Conservation (phyloP, 2,797 vertebrate genomes). For the Galaxias olidus region DNA sequence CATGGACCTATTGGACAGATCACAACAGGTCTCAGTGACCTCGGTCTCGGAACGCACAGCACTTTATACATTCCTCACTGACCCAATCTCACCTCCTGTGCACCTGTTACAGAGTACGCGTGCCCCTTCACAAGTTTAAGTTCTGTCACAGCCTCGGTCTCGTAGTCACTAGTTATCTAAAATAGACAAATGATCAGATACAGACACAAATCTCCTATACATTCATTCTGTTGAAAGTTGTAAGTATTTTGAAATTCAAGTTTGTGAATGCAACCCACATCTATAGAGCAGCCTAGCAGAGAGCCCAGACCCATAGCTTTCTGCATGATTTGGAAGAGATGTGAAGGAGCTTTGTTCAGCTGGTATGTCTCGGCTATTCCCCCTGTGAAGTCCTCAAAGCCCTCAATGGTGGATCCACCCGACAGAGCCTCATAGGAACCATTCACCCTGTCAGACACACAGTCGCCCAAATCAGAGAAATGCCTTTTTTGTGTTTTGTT, state of each 20-base stretch:
- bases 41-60: no score
- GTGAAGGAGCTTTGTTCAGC: slow-evolving; percentile 71
- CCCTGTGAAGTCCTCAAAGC: slow-evolving; percentile 93
- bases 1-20: slow-evolving; percentile 73
- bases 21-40: no score
- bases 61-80: no score
- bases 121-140: slow-evolving; percentile 80
- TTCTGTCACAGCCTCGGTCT: slow-evolving; percentile 70
- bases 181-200: no score
- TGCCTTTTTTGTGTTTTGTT: no score
- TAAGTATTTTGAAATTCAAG: no score
- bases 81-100: slow-evolving; percentile 71
- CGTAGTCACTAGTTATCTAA: slow-evolving; percentile 68
- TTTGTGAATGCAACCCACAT: slow-evolving; percentile 53
- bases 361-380: slow-evolving; percentile 86
- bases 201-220: no score
- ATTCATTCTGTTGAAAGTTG: no score
- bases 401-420: slow-evolving; percentile 85
- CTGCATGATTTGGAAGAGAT: slow-evolving; percentile 81
- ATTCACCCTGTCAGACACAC: slow-evolving; percentile 76
- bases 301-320: slow-evolving; percentile 81
- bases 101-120: slow-evolving; percentile 79
- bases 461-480: no score
- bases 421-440: slow-evolving; percentile 86
- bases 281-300: slow-evolving; percentile 86